Evolutionary conservation across 2,113 vertebrate species (phyloP), one percentile per base, ranked within the genome.

Genomic region (Oxygymnocypris stewartii): DNA sequence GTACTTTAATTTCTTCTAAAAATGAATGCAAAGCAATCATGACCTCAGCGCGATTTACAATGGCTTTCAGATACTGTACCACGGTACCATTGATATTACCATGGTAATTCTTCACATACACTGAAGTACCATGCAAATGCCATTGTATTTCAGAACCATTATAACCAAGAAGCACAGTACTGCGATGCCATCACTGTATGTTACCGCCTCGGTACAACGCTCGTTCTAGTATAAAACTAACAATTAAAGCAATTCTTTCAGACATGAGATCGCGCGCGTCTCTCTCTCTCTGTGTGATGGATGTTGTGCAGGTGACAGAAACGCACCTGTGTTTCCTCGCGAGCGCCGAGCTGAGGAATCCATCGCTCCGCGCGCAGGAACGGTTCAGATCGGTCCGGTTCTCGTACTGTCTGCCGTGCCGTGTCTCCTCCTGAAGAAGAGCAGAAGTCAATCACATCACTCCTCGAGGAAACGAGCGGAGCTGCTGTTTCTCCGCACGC

Each of bases 301-400:
- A 79, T 77, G 76, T 6, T 90, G 90, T 91, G 85, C 89, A 91
- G 85, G 88, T 81, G 85, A 40, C 84, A 69, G 88, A 76, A 14
- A 80, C 67, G 65, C 79, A 80, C 90, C 86, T 84, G n/a, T 76
- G 67, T 89, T 76, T 82, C 89, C 90, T 88, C 88, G 82, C 90
- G 89, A 77, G 84, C 59, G 88, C 16, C 6, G 73, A 75, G 73
- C 76, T 78, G 76, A 79, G 51, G 76, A 37, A 37, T 54, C 81
- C 81, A 83, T 83, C 42, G 28, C 81, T 49, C 65, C 81, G 40
- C 40, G 59, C 54, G 40, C 51, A 16, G 18, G 54, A 4, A 61
- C 54, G 14, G 57, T 25, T 59, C 20, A 7, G 79, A 6, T n/a
- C 44, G 44, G 44, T 47, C 11, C 3, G 7, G 25, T 28, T 28